Evolutionary conservation across 2,113 vertebrate species (phyloP).

Genomic region (Rhinichthys klamathensis): DNA sequence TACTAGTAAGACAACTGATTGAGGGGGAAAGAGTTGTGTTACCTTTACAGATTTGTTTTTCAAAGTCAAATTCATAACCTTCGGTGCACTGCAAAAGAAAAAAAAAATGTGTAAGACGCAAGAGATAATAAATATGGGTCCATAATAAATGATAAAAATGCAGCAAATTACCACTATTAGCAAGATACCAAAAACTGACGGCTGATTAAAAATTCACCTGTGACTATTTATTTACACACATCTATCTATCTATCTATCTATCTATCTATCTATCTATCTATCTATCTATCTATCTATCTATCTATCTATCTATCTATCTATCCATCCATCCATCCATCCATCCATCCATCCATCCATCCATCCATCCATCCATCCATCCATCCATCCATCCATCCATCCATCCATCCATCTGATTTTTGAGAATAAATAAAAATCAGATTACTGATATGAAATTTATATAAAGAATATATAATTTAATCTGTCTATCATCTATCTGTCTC

Average conservation of each 20-base stretch:
- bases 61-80: conserved; percentile 92
- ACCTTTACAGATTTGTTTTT: conserved; percentile 96
- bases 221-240: too few species aligned
- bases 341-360: too few species aligned
- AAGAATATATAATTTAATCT: too few species aligned
- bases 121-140: background rate
- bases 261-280: background rate
- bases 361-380: too few species aligned
- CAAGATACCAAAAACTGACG: background rate
- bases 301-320: background rate
- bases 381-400: background rate
- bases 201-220: too few species aligned
- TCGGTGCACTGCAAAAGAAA: conserved; percentile 89
- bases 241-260: background rate
- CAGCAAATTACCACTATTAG: background rate
- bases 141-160: too few species aligned
- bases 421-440: background rate
- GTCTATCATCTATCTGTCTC: too few species aligned
- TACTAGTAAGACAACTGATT: background rate
- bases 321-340: background rate
- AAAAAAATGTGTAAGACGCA: background rate
- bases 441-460: too few species aligned
- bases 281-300: too few species aligned
- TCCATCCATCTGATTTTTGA: background rate
- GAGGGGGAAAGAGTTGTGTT: conserved; percentile 45